Conservation (phyloP, 2,888 invertebrate species). For the Cheilosia pagana region DNA sequence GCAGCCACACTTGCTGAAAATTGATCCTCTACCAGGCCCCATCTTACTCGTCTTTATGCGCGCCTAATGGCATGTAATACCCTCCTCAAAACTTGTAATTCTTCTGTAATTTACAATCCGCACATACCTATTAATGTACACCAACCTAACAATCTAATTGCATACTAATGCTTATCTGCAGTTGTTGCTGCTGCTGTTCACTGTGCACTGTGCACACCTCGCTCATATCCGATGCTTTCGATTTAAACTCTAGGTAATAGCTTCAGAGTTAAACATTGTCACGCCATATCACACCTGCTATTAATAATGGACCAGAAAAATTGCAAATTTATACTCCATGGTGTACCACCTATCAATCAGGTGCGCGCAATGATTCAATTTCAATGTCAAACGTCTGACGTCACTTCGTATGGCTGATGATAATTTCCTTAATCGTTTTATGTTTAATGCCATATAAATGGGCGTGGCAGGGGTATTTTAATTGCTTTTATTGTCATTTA, state of each 20-base stretch:
- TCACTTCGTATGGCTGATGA: neutral
- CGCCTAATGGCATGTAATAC: slow-evolving; percentile 16
- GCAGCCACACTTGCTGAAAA: too few relatives aligned
- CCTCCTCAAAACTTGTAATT: slow-evolving; percentile 50
- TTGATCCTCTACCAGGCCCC: too few relatives aligned
- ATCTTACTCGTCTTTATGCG: neutral
- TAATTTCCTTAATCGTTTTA: slow-evolving; percentile 34
- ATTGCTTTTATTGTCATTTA: slow-evolving; percentile 52
- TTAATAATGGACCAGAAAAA: slow-evolving; percentile 36
- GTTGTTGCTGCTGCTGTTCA: neutral
- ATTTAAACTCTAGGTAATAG: slow-evolving; percentile 27
- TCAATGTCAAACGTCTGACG: slow-evolving; percentile 47
- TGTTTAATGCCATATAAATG: slow-evolving; percentile 33
- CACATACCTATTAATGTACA: slow-evolving; percentile 4
- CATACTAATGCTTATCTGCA: slow-evolving; percentile 44
- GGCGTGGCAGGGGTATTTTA: slow-evolving; percentile 52
- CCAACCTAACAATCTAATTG: slow-evolving; percentile 17
- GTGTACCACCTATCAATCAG: slow-evolving; percentile 36
- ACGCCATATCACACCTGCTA: slow-evolving; percentile 67
- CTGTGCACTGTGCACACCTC: slow-evolving; percentile 24
- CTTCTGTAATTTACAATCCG: slow-evolving; percentile 43
- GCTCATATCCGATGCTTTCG: slow-evolving; percentile 9
- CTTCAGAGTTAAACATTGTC: slow-evolving; percentile 59
- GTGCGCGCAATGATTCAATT: slow-evolving; percentile 38
- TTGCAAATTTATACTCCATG: slow-evolving; percentile 7